phyloP scores from a whole-genome alignment of 2,113 vertebrate species.

The Aptenodytes patagonicus region DNA sequence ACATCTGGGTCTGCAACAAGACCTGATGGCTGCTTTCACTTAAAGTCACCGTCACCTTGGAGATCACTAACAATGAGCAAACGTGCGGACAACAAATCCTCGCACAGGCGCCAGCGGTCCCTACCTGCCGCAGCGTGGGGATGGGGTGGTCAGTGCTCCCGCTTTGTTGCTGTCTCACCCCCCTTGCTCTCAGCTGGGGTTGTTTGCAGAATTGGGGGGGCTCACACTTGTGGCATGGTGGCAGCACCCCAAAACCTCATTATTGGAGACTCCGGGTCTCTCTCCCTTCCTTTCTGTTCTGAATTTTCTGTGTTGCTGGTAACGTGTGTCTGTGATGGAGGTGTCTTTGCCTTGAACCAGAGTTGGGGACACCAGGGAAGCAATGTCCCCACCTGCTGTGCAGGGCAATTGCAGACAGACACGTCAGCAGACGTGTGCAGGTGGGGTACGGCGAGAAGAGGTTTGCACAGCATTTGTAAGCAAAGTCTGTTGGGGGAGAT shows the following conservation, averaged over 20 bases:
- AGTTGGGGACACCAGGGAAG: neutral
- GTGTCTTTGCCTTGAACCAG: neutral
- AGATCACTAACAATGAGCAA: neutral
- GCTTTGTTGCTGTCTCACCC: neutral
- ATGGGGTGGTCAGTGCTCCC: neutral
- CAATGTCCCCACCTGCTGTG: neutral
- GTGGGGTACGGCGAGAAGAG: neutral
- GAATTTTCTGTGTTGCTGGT: neutral
- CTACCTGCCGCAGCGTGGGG: neutral
- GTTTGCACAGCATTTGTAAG: neutral
- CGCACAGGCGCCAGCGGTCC: fast-evolving
- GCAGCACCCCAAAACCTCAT: neutral
- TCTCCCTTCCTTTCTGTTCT: neutral
- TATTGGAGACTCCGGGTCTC: neutral
- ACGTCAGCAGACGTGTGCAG: fast-evolving
- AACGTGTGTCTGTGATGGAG: fast-evolving
- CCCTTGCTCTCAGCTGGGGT: neutral
- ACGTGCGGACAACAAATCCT: neutral
- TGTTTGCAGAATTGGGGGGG: neutral
- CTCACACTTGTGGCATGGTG: fast-evolving
- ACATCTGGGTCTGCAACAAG: neutral
- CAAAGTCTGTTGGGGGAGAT: neutral
- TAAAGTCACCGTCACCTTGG: slow-evolving; percentile 43
- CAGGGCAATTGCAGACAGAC: neutral
- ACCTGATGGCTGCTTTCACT: neutral